Evolutionary conservation across 2,797 vertebrate genomes (phyloP).

Genomic region (Anguilla megastoma): DNA sequence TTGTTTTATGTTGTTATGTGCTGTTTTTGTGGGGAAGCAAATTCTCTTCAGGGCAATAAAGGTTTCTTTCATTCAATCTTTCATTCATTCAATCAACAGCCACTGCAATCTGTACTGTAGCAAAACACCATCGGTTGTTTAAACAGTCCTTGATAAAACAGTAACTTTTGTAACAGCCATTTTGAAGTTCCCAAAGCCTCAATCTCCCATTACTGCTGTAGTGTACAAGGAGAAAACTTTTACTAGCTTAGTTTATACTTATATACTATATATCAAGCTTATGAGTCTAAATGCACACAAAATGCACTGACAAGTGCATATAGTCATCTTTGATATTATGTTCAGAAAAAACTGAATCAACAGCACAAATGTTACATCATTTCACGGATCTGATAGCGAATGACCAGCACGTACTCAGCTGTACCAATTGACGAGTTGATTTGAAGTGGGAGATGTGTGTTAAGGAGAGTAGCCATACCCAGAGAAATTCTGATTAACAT

Average conservation of each 20-base stretch:
- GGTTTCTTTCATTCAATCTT: no score
- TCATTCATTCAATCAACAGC: not conserved
- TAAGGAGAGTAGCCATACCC: not conserved
- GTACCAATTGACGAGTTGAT: not conserved
- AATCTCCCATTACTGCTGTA: not conserved
- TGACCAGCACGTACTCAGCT: not conserved
- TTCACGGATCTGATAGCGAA: not conserved
- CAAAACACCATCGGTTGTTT: not conserved
- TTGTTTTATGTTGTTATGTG: no score
- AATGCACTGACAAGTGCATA: not conserved
- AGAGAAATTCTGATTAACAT: not conserved
- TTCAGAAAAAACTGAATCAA: not conserved
- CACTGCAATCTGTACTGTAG: not conserved
- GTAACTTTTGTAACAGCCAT: not conserved
- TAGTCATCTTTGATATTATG: not conserved
- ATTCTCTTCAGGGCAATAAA: no score
- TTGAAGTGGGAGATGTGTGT: not conserved
- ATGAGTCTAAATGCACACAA: not conserved
- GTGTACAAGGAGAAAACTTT: not conserved
- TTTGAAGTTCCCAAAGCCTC: not conserved
- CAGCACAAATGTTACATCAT: not conserved
- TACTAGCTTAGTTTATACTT: no score
- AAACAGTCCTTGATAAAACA: not conserved
- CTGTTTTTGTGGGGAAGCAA: no score
- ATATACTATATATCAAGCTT: not conserved